Base-by-base conservation (phyloP, 2,888 invertebrate species). In the Agrotis exclamationis region DNA sequence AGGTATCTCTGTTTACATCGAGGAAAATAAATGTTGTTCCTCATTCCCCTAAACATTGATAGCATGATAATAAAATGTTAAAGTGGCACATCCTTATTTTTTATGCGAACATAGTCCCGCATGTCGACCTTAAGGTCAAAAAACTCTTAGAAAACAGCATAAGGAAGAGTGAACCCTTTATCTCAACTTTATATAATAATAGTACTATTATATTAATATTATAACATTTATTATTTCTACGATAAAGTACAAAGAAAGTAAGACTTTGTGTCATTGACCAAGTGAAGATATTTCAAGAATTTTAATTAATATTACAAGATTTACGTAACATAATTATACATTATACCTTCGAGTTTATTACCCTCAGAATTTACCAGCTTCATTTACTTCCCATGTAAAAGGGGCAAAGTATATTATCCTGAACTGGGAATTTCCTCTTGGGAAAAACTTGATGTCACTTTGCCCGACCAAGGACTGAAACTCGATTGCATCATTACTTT, bases 131-230 rank as follows among this genome's bases (percentile, higher is more conserved):
- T 44, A 57, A 47, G 87, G 77, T 82, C 70, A 87, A 86, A 86
- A 87, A 86, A 83, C 87, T 86, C 87, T 82, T 86, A 87, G 87
- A 82, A 79, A 79, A 85, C 70, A 67, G 64, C 48, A 84, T 58
- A 64, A 81, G 87, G 85, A 87, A 87, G 72, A 79, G 60, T 83
- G 83, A 85, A 83, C 85, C 66, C 77, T 74, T 87, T 86, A 86
- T 87, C 87, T 59, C n/a, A 24, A 57, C 22, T 83, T 86, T 86
- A 87, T 83, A 76, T 86, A 84, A 85, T 83, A 84, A 85, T 76
- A 83, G 76, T 73, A 54, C 73, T 73, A 81, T 84, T 81, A 76
- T 82, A 77, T 70, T 53, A 72, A 64, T 74, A 53, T 83, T 85
- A 77, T 76, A 76, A 69, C 63, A 64, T 80, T 83, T 83, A 85